Base-by-base conservation (phyloP, 2,797 vertebrate species). In the Pampus argenteus region DNA sequence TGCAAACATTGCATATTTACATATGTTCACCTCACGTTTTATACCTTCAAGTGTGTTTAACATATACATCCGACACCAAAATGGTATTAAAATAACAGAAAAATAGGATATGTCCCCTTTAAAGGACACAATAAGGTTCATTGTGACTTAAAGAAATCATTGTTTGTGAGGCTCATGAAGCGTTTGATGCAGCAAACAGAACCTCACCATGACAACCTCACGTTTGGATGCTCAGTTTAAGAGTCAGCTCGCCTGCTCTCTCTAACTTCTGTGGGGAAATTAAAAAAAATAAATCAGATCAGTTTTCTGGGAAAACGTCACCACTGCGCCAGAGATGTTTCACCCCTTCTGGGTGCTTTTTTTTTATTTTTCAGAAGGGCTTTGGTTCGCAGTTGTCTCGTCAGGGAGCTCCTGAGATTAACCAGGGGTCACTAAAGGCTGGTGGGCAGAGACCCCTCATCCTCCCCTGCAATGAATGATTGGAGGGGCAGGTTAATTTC, bases 401-500 rank as follows among this genome's bases (percentile, higher is more conserved):
- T 84, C 83, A 85, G 76, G 72, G 84, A 87, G 64, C 74, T 81
- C 82, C 84, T 87, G 81, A 76, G 69, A 77, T 86, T 66, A 83
- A 66, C 45, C 74, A 71, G 91, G 89, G 81, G 88, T 66, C 82
- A 76, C 73, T 79, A 50, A 84, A 84, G 89, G 92, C 89, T 92
- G 90, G 89, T 93, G 91, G 92, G 92, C 92, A 93, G 87, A 92
- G 90, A 90, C 85, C 82, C 86, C 83, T 87, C 70, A 76, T 78
- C 78, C 77, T 84, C 77, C 81, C 84, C 78, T 83, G 78, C 76
- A 70, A 62, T 78, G 63, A 91, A 78, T 50, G 78, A 78, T 57
- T 55, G 47, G 56, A 65, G 50, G 78, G 49, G 38, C 61, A 44
- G 36, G 54, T 81, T 77, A 15, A 63, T 86, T 70, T 83, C 84